These are phyloP conservation scores for Aspidapion aeneum DNA, from an alignment of 2,888 invertebrate genomes.

Conservation along the genomic window DNA sequence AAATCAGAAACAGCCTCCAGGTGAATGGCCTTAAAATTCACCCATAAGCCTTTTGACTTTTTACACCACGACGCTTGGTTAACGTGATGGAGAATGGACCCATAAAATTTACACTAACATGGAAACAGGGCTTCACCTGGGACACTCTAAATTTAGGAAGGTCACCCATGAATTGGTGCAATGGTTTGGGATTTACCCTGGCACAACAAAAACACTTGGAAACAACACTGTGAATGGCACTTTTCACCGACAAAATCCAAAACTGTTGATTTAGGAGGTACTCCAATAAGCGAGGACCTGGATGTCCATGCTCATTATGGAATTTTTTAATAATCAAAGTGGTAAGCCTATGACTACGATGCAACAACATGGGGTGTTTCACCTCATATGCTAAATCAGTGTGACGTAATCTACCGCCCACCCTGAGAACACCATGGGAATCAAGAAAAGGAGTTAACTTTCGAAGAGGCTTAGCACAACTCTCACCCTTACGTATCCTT, in stretches of 20 bases:
- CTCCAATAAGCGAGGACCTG: slow-evolving; percentile 2
- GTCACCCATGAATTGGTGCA: not conserved
- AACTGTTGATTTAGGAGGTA: slow-evolving; percentile 8
- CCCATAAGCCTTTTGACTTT: not conserved
- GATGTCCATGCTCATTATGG: not conserved
- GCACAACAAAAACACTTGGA: not conserved
- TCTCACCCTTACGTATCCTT: not conserved
- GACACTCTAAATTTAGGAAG: not conserved
- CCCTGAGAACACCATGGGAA: not conserved
- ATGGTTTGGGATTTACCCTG: not conserved
- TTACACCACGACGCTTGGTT: not conserved
- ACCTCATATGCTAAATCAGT: not conserved
- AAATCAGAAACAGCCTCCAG: not conserved
- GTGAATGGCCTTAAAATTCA: not conserved
- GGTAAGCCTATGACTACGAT: not conserved
- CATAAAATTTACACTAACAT: not conserved
- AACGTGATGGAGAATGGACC: not conserved
- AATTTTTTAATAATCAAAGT: not conserved
- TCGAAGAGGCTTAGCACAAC: not conserved
- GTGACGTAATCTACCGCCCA: not conserved
- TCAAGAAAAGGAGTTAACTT: not conserved
- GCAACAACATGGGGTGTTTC: not conserved
- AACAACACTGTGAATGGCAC: not conserved
- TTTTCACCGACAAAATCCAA: slow-evolving; percentile 6
- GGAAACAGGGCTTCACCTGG: not conserved